Percentiles rank a stretch among this genome's conserved stretches.
These are phyloP conservation scores for Camelus dromedarius DNA, from an alignment of 2,113 vertebrate genomes.

Conservation along the genomic window DNA sequence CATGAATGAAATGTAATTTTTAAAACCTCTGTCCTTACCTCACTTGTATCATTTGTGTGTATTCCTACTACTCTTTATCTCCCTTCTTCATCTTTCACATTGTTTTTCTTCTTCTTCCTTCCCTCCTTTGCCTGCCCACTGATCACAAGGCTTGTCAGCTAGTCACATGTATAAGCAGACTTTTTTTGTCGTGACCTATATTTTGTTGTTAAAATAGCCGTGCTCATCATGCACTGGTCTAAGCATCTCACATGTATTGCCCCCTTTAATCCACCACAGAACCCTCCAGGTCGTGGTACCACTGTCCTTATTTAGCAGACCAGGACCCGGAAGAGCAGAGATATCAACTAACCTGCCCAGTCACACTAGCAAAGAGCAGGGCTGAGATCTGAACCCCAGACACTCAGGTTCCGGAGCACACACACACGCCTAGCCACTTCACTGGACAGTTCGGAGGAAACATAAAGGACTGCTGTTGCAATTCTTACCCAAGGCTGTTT, in stretches of 20 bases:
- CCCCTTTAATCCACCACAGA: not conserved
- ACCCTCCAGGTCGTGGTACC: not conserved
- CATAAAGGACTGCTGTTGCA: not conserved
- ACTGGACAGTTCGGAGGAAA: not conserved
- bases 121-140: not conserved
- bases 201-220: constrained; percentile 1
- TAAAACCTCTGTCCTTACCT: not conserved
- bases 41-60: not conserved
- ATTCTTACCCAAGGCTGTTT: not conserved
- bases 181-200: not conserved
- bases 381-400: not conserved
- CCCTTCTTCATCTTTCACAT: not conserved
- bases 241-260: not conserved
- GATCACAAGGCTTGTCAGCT: not conserved
- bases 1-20: not conserved
- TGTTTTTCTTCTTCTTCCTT: not conserved
- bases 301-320: not conserved
- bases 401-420: too few relatives aligned
- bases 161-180: not conserved
- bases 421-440: accelerated
- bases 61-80: not conserved
- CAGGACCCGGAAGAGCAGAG: not conserved
- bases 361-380: not conserved
- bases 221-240: not conserved
- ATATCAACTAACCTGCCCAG: not conserved